Evolutionary conservation across 1,140 invertebrate species (phyloP).

Genomic region (Pomacea maculata): DNA sequence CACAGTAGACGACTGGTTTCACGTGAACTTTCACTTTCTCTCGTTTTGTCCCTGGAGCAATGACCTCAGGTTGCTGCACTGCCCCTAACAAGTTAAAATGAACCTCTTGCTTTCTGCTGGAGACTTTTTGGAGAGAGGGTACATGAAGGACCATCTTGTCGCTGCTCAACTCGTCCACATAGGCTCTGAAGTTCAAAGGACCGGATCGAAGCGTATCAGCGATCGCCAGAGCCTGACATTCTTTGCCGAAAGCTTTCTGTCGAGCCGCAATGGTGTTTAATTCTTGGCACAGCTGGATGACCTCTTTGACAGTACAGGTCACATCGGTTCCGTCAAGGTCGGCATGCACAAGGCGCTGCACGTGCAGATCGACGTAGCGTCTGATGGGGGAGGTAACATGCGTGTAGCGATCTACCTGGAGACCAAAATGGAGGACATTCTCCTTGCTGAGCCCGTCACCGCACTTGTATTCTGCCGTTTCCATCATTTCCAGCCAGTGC

Average conservation of each 20-base stretch:
- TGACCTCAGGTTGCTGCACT: constrained; percentile 22
- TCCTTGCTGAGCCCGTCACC: constrained; percentile 7
- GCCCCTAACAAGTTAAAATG: constrained; percentile 34
- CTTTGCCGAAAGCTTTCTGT: constrained; percentile 36
- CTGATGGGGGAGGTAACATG: constrained; percentile 67
- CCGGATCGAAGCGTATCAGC: constrained; percentile 20
- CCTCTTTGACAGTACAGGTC: constrained; percentile 36
- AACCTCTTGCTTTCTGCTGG: constrained; percentile 26
- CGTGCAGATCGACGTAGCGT: constrained; percentile 62
- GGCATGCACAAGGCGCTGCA: constrained; percentile 50
- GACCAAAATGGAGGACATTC: constrained; percentile 33
- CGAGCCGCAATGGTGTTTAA: constrained; percentile 33
- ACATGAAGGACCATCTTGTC: constrained; percentile 26
- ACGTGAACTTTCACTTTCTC: constrained; percentile 18
- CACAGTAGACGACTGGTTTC: constrained; percentile 17
- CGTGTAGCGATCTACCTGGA: constrained; percentile 49
- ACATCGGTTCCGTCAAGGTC: constrained; percentile 25
- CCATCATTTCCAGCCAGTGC: constrained; percentile 31
- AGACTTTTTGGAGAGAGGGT: constrained; percentile 31
- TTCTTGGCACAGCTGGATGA: constrained; percentile 34
- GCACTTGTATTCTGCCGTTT: constrained; percentile 73
- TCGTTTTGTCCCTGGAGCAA: not conserved
- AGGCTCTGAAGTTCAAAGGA: constrained; percentile 28
- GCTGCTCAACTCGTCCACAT: constrained; percentile 28
- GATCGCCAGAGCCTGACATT: constrained; percentile 27